Evolutionary conservation across 2,888 invertebrate species (phyloP), one percentile per base, ranked within the genome.

Genomic region (Lydus trimaculatus): DNA sequence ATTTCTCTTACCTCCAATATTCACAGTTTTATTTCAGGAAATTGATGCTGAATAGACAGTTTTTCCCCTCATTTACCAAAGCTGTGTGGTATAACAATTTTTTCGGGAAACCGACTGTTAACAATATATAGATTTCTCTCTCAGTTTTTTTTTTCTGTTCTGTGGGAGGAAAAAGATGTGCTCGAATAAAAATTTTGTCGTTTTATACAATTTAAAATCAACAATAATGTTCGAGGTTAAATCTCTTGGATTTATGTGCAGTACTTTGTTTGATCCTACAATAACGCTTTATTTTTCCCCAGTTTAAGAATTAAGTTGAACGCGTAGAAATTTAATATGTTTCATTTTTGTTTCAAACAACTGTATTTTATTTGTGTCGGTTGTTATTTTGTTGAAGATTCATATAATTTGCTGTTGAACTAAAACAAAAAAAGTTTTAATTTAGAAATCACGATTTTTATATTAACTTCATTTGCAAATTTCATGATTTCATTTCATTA

Each of bases 221-320:
- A 48, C 48, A 48, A 20, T 48, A 48, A 48, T 48, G 20, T 48
- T 20, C 43, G 8, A 9, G 9, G 43, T 48, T 48, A 48, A 48
- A 48, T 48, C 48, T 48, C 20, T 20, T 48, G 48, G 20, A 48
- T 48, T 48, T 48, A 48, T 48, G 43, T 48, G 9, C 43, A 48
- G 43, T 20, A 48, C 43, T 48, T 11, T 48, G 48, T 20, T 48
- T 48, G 48, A 48, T 48, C 48, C 48, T 20, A 20, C 48, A 48
- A 48, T 48, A 48, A 48, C 48, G 48, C 48, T 20, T 48, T 20
- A 48, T 48, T 48, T 43, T 48, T 20, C 48, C 48, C 48, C 48
- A 48, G 48, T 48, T 48, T 48, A 11, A 48, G 48, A 48, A 48
- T 48, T 20, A 48, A 48, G 48, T 48, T 48, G 20, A 48, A 48